A percentile compares a stretch with the other conserved stretches of the same genome.
These are phyloP conservation scores for Muschampia plurimacula DNA, from an alignment of 2,888 invertebrate species.

Conservation along the genomic window DNA sequence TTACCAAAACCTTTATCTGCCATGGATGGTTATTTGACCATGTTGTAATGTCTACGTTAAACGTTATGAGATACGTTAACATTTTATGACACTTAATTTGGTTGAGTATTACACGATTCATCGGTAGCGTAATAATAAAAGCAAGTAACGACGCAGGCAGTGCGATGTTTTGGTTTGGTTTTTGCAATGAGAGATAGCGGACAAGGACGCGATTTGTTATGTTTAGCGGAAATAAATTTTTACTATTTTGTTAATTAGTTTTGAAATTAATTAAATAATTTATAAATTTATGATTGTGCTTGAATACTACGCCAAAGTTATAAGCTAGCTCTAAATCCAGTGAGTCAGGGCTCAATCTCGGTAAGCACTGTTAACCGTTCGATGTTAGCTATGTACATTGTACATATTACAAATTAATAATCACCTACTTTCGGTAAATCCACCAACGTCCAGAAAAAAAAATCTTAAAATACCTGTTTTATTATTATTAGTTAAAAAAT, in stretches of 20 bases:
- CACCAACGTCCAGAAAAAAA: no score
- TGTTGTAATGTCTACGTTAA: slow-evolving; percentile 66
- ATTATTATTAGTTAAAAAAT: no score
- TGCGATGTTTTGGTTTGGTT: slow-evolving; percentile 54
- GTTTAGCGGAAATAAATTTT: not conserved
- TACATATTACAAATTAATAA: no score
- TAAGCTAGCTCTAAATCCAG: no score
- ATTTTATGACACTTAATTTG: slow-evolving; percentile 82
- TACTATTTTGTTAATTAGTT: no score
- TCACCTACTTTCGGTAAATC: no score
- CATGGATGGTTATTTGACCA: slow-evolving; percentile 58
- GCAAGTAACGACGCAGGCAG: slow-evolving; percentile 69
- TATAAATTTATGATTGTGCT: no score
- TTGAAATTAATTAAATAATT: no score
- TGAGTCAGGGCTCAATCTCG: no score
- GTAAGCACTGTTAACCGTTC: no score
- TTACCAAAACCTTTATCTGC: slow-evolving; percentile 46
- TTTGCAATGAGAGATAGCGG: slow-evolving; percentile 47
- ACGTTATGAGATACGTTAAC: slow-evolving; percentile 71
- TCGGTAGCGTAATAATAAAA: slow-evolving; percentile 73
- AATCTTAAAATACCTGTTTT: no score
- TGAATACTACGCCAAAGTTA: not conserved
- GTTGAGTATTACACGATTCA: slow-evolving; percentile 63
- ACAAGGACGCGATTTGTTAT: slow-evolving; percentile 3
- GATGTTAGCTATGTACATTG: no score